Percentiles rank a stretch among this genome's conserved stretches.
These are phyloP conservation scores for Rapana venosa DNA, from an alignment of 2,888 invertebrate genomes.

Conservation along the genomic window DNA sequence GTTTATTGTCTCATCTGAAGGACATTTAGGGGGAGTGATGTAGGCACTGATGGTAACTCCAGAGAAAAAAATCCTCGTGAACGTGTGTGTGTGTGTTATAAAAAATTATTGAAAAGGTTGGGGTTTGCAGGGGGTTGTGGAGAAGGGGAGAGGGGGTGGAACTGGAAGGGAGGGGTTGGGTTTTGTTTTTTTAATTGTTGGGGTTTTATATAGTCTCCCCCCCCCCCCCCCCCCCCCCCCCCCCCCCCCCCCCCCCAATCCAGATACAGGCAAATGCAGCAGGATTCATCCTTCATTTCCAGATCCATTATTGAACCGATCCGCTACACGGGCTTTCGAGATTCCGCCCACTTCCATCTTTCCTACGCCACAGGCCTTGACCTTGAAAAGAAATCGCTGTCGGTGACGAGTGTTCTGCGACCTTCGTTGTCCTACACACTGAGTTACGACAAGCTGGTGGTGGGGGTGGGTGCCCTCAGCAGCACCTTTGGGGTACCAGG, in stretches of 20 bases:
- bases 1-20: too few relatives aligned
- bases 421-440: conserved; percentile 68
- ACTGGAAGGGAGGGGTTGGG: background rate
- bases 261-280: background rate
- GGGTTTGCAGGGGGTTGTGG: too few relatives aligned
- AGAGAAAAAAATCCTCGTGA: too few relatives aligned
- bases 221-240: too few relatives aligned
- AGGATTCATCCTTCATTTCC: background rate
- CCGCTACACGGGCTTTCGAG: conserved; percentile 75
- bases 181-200: background rate
- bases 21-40: too few relatives aligned
- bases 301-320: conserved; percentile 79
- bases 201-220: too few relatives aligned
- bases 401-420: conserved; percentile 72
- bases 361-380: conserved; percentile 74
- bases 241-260: too few relatives aligned
- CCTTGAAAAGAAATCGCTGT: conserved; percentile 61
- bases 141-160: too few relatives aligned
- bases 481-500: conserved; percentile 79
- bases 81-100: too few relatives aligned
- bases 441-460: conserved; percentile 78
- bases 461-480: conserved; percentile 78
- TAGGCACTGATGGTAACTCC: too few relatives aligned
- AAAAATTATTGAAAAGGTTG: too few relatives aligned
- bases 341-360: conserved; percentile 76